Base-by-base conservation (phyloP, 1,140 invertebrate genomes). In the Pseudomyrmex gracilis region DNA sequence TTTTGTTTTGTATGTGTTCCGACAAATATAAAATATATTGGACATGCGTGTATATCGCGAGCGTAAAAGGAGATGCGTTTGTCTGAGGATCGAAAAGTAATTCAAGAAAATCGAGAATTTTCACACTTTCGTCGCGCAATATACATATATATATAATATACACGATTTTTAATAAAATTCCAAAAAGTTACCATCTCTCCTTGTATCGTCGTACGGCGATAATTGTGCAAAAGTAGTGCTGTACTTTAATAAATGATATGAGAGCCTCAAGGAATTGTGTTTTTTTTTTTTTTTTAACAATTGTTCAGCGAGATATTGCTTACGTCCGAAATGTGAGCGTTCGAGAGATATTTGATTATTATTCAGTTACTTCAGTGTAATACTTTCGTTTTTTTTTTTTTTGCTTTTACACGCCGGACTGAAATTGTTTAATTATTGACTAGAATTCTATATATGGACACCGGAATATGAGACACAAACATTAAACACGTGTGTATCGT, bases 261-360 rank as follows among this genome's bases (percentile, higher is more conserved):
- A 77, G 13, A 77, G 13, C 43, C 7, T 20, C 64, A 60, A 58
- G 22, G 43, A 68, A 70, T 77, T n/a, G n/a, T n/a, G n/a, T 66
- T 45, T 49, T 66, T 58, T 20, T 70, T 80, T 24, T 34, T 34
- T 34, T 34, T 34, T 7, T 4, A 34, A 34, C 34, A 80, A 80
- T 70, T 80, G 76, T 13, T 4, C 64, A 78, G 17, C 76, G 76
- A 80, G 20, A 71, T 80, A 80, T 80, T 80, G 76, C 76, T 80
- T 80, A 80, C 70, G 47, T 70, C 58, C 20, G 8, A 80, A 70
- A 71, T 24, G 9, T 71, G 66, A 71, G 53, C 66, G n/a, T 24
- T 20, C 9, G 34, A 58, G 34, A 77, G 20, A 45, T 58, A 58
- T 58, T 34, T 20, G 61, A n/a, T 15, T 13, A n/a, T 15, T 13